Evolutionary conservation across 2,888 invertebrate species (phyloP).

Genomic region (Serripes groenlandicus): DNA sequence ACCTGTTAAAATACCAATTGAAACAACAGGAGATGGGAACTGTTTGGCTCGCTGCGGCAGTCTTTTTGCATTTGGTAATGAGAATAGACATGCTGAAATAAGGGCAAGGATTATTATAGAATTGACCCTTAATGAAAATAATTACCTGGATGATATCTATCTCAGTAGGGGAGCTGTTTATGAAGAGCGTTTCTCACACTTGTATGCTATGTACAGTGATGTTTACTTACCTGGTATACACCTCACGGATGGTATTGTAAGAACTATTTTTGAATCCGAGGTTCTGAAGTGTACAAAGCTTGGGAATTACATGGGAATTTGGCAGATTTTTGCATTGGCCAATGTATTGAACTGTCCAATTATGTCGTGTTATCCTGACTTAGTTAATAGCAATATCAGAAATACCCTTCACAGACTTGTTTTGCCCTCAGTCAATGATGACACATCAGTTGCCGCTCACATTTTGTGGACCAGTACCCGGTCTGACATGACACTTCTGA

Average conservation of each 20-base stretch:
- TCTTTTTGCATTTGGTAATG: background rate
- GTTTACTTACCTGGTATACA: background rate
- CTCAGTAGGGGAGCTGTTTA: slow-evolving; percentile 1
- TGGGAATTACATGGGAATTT: slow-evolving; percentile 12
- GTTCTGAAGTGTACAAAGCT: background rate
- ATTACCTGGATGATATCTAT: background rate
- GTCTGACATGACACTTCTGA: background rate
- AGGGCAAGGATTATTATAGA: slow-evolving; percentile 12
- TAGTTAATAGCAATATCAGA: background rate
- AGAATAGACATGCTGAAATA: background rate
- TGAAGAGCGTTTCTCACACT: background rate
- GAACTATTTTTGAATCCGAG: background rate
- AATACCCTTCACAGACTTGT: background rate
- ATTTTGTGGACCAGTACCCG: slow-evolving; percentile 9
- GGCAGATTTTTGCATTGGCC: slow-evolving; percentile 5
- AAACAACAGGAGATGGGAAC: slow-evolving; percentile 9
- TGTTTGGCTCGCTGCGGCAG: background rate
- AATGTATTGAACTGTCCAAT: slow-evolving; percentile 3
- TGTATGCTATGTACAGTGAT: background rate
- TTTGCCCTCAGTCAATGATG: background rate
- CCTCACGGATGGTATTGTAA: background rate
- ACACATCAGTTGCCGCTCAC: background rate
- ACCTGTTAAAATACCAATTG: background rate
- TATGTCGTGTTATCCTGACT: background rate
- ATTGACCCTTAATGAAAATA: slow-evolving; percentile 1